These are phyloP conservation scores for Stenopsyche tienmushanensis DNA, from an alignment of 1,140 invertebrate species.

Conservation along the genomic window DNA sequence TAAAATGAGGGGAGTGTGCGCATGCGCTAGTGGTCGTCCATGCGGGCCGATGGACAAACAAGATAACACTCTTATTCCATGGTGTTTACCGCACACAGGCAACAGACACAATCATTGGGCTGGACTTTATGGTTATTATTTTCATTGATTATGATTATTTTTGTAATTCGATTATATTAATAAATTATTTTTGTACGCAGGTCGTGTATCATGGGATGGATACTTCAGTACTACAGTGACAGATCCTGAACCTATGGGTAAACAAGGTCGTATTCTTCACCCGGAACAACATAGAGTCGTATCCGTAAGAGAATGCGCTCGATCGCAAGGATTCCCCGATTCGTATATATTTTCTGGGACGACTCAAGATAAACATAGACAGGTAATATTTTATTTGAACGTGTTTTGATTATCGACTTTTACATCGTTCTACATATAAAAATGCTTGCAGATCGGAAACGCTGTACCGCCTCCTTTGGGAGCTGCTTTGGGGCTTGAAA, in stretches of 20 bases:
- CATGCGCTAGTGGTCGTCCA: slow-evolving; percentile 64
- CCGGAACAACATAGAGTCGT: slow-evolving; percentile 80
- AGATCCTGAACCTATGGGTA: slow-evolving; percentile 91
- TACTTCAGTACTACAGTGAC: slow-evolving; percentile 85
- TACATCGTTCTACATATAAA: background rate
- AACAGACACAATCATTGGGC: slow-evolving; percentile 88
- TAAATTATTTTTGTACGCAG: slow-evolving; percentile 44
- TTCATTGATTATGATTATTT: background rate
- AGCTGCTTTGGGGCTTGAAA: slow-evolving; percentile 73
- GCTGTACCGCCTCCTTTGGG: slow-evolving; percentile 84
- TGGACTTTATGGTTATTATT: slow-evolving; percentile 59
- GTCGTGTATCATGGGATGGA: slow-evolving; percentile 80
- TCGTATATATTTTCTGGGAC: slow-evolving; percentile 74
- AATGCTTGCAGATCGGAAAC: slow-evolving; percentile 71
- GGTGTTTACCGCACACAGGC: slow-evolving; percentile 87
- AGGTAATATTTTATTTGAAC: slow-evolving; percentile 59
- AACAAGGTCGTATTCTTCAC: slow-evolving; percentile 81
- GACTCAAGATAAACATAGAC: slow-evolving; percentile 77
- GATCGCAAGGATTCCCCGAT: slow-evolving; percentile 86
- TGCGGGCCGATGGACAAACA: slow-evolving; percentile 77
- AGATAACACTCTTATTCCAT: slow-evolving; percentile 84
- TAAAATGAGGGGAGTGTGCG: slow-evolving; percentile 74
- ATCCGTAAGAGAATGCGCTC: slow-evolving; percentile 82
- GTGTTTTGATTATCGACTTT: too few species aligned
- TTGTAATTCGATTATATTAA: background rate